Evolutionary conservation across 2,113 vertebrate genomes (phyloP), one percentile per base, ranked within the genome.

Genomic region (Dunckerocampus dactyliophorus): DNA sequence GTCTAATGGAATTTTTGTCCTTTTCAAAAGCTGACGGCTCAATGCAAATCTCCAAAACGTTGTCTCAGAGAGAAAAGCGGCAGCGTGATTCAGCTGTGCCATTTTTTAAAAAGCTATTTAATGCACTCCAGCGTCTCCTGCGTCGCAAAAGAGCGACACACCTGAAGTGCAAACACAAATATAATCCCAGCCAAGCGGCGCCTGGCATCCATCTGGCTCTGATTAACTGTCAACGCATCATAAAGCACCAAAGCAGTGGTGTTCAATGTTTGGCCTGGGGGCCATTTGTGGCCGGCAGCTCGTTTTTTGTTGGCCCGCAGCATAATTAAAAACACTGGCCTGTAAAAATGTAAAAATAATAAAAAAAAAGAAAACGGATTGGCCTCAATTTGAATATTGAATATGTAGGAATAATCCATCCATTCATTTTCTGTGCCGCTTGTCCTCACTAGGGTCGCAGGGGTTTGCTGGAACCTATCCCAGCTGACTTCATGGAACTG

Each of bases 171-270:
- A 72, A 74, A 67, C 53, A 58, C 65, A 68, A 74, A 65, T 73
- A 62, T 75, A 68, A 80, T 76, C 69, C 17, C 0, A 47, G 68
- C 49, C 73, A 19, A 62, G 62, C 64, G 7, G 67, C 39, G 48
- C 21, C 24, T 43, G 16, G 55, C 42, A 75, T 76, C 64, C 76
- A 59, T 75, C 66, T 79, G 62, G 65, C 76, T 57, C 62, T 81
- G 77, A 82, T 77, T 79, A 78, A 76, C 72, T 20, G 58, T 17
- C 45, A 58, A 78, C 64, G 64, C 70, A 72, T 74, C 80, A 64
- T 34, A 65, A 66, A 17, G 5, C 37, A n/a, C 66, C 64, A 49
- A 76, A 75, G 81, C 13, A 43, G 13, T 12, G 39, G 39, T 14
- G 39, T 43, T 12, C 39, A 43, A 43, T 0, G 39, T 43, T 2